Base-by-base conservation (phyloP, 2,113 vertebrate genomes). In the Delphinapterus leucas region DNA sequence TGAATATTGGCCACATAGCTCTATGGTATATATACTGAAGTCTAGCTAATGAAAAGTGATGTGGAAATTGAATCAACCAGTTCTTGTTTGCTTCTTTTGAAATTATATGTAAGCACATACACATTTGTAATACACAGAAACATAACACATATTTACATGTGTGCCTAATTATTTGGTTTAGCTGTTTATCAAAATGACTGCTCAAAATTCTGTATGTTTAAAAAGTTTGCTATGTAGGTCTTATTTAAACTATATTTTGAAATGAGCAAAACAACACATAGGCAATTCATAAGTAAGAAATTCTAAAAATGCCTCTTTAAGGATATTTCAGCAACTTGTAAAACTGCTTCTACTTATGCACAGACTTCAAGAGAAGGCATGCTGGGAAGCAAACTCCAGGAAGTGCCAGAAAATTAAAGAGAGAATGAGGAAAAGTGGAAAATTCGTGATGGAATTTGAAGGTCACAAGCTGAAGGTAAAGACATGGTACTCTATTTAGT, bases 241-340 rank as follows among this genome's bases (percentile, higher is more conserved):
- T 93, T 94, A 93, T n/a, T 89, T 81, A 82, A 95, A 93, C 18
- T 31, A 21, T 73, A 55, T 53, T 96, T 97, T 85, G 26, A 95
- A 82, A 82, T 25, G 12, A 26, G 8, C 28, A 95, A 93, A 90
- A 93, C 44, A 71, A 55, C 53, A 63, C 63, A 41, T 33, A 31
- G 14, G 8, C 55, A 79, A 38, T 95, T 89, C 21, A 65, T 85
- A 68, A 80, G 55, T 65, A 60, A 86, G 84, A 49, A 20, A 28
- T 23, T 28, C 70, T 60, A 47, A 44, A 85, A 88, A 84, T 60
- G 31, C 36, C 58, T 93, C 71, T 95, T 90, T 88, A 18, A 79
- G 70, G 63, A 74, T 88, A 91, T 38, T 41, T n/a, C 18, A 71
- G 58, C 73, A 81, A 60, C 58, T 84, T 93, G 77, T 28, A 76